Percentiles rank a stretch among this genome's conserved stretches.
phyloP scores from a whole-genome alignment of 2,797 vertebrate species.

The Falco peregrinus region DNA sequence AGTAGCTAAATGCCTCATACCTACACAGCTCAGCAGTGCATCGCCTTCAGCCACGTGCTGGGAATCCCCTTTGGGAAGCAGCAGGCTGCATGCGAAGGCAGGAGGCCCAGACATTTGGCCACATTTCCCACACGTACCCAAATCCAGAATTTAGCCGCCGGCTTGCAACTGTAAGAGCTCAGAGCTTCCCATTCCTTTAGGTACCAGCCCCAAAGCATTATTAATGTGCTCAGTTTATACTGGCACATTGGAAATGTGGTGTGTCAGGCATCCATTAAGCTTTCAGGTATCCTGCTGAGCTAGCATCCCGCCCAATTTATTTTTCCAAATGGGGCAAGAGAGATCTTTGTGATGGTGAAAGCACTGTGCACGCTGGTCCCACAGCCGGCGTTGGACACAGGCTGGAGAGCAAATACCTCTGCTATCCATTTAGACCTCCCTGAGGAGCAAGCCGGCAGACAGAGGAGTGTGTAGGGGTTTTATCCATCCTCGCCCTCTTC shows the following conservation, averaged over 20 bases:
- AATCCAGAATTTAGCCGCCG: background rate
- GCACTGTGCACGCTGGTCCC: rapidly evolving
- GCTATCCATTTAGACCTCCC: background rate
- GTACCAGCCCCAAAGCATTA: background rate
- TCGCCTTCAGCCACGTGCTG: rapidly evolving
- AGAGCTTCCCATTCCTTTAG: background rate
- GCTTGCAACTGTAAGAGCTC: background rate
- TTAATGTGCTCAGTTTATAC: rapidly evolving
- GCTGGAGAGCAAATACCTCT: background rate
- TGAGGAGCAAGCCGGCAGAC: background rate
- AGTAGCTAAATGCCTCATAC: background rate
- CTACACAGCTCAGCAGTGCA: background rate
- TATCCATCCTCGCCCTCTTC: background rate
- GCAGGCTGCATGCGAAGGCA: background rate
- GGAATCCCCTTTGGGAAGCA: background rate
- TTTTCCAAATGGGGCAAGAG: background rate
- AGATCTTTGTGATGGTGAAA: background rate
- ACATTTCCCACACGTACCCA: rapidly evolving
- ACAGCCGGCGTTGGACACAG: background rate
- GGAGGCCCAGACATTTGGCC: background rate
- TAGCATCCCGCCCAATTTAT: background rate
- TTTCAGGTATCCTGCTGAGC: background rate
- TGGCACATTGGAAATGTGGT: background rate
- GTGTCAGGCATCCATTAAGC: background rate
- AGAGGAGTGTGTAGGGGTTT: background rate